Evolutionary conservation across 1,140 invertebrate genomes (phyloP).

Genomic region (Diachasma alloeum): DNA sequence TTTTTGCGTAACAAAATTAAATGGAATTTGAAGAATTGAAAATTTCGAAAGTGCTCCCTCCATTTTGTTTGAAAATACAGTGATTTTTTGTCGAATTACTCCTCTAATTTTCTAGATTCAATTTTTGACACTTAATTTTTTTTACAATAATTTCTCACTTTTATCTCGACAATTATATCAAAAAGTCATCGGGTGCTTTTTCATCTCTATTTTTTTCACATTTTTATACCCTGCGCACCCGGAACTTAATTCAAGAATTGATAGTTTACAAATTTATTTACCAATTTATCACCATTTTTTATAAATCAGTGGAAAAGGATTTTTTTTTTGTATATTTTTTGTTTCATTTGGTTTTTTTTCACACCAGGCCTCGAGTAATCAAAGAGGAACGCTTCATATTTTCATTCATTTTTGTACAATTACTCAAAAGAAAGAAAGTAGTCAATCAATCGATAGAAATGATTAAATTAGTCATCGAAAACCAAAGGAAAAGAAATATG

Average conservation of each 20-base stretch:
- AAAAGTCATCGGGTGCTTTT: constrained; percentile 23
- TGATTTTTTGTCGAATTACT: not conserved
- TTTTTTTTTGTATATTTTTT: constrained; percentile 5
- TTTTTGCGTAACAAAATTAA: constrained; percentile 19
- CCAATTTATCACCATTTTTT: constrained; percentile 18
- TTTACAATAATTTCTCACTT: constrained; percentile 12
- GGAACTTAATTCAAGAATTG: constrained; percentile 19
- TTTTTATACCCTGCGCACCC: constrained; percentile 33
- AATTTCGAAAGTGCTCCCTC: constrained; percentile 13
- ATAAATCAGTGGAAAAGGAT: constrained; percentile 14
- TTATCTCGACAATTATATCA: constrained; percentile 25
- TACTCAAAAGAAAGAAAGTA: not conserved
- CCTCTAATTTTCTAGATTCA: not conserved
- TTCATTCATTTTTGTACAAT: constrained; percentile 18
- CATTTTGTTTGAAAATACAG: not conserved
- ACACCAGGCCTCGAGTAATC: not conserved
- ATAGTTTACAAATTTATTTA: constrained; percentile 26
- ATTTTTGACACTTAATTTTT: constrained; percentile 7
- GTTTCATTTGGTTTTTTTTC: not conserved
- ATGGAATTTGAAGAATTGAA: constrained; percentile 4
- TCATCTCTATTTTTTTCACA: constrained; percentile 2
- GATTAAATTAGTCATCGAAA: not conserved
- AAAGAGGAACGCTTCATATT: not conserved
- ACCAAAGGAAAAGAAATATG: not conserved
- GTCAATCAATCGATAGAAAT: constrained; percentile 7